Evolutionary conservation across 2,113 vertebrate genomes (phyloP).

Genomic region (Mobula birostris): DNA sequence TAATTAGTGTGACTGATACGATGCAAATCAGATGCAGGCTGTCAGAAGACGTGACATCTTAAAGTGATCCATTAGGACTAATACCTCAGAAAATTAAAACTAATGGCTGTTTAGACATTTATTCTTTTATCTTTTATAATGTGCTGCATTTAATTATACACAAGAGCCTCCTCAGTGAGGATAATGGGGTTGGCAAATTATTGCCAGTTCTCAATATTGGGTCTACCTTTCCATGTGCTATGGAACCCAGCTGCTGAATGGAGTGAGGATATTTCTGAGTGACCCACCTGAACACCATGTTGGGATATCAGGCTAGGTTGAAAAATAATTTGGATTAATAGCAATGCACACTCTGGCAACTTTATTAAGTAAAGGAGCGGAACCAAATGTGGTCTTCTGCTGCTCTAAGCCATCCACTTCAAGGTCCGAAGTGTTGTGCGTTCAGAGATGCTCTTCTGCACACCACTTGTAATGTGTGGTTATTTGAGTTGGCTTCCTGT

Average conservation of each 20-base stretch:
- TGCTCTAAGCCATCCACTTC: no score
- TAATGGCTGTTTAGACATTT: background rate
- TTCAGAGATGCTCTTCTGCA: no score
- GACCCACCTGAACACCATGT: background rate
- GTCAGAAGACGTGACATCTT: background rate
- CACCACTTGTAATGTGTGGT: no score
- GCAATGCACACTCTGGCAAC: background rate
- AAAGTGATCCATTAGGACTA: conserved; percentile 6
- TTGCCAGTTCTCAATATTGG: background rate
- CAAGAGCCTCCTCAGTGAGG: background rate
- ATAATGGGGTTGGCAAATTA: background rate
- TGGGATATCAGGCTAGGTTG: background rate
- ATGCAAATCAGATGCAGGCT: background rate
- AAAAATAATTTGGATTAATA: background rate
- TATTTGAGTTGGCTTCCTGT: no score
- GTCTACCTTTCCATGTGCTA: background rate
- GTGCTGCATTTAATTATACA: background rate
- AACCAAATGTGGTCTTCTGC: no score
- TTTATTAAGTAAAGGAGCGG: no score
- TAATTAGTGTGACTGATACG: background rate
- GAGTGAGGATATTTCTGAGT: background rate
- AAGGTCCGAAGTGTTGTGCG: no score
- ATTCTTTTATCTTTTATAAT: background rate
- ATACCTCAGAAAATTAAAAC: conserved; percentile 13
- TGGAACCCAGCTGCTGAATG: background rate